Conservation (phyloP, 2,888 invertebrate species). For the Rhamnusium bicolor region DNA sequence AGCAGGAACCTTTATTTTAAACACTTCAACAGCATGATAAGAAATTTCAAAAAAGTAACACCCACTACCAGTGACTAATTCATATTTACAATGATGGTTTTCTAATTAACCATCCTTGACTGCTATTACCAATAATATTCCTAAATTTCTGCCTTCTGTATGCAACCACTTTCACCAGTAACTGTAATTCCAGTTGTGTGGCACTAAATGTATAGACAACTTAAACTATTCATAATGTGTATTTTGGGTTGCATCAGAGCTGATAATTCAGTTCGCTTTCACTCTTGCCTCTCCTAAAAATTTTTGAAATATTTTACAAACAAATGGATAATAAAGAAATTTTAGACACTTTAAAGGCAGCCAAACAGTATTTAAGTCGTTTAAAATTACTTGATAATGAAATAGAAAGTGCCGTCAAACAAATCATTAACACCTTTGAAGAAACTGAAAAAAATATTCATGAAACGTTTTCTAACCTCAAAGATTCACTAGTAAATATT, state of each 20-base stretch:
- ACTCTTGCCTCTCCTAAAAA: not conserved
- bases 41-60: too few relatives aligned
- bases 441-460: conserved; percentile 63
- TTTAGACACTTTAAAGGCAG: conserved; percentile 62
- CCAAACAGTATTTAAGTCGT: conserved; percentile 60
- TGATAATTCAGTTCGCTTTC: not conserved
- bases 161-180: not conserved
- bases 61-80: too few relatives aligned
- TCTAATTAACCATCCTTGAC: too few relatives aligned
- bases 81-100: too few relatives aligned
- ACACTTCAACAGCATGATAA: too few relatives aligned
- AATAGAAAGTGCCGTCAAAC: conserved; percentile 60
- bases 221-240: not conserved
- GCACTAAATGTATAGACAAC: not conserved
- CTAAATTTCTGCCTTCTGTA: too few relatives aligned
- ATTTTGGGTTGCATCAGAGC: not conserved
- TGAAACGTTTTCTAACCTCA: conserved; percentile 60
- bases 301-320: not conserved
- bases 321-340: conserved; percentile 59
- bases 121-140: too few relatives aligned
- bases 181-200: not conserved
- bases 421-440: conserved; percentile 61
- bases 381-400: conserved; percentile 60
- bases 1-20: too few relatives aligned
- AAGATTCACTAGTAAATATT: conserved; percentile 54